Base-by-base conservation (phyloP, 2,888 invertebrate species). In the Dasypogon diadema region DNA sequence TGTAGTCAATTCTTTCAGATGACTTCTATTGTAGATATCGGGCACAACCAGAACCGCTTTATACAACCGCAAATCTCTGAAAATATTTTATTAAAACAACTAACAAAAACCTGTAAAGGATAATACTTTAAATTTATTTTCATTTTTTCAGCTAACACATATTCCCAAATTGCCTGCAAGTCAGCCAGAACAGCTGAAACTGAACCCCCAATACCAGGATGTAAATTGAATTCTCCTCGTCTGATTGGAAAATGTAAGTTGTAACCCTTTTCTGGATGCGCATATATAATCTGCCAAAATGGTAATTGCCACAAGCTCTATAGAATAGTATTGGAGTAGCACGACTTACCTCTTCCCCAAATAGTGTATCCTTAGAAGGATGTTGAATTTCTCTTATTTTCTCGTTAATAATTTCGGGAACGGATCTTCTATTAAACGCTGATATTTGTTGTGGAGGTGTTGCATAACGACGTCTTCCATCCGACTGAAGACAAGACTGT, bases 401-500 rank as follows among this genome's bases (percentile, higher is more conserved):
- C 2, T 89, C 87, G 6, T 87, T 88, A 0, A 89, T 86, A 54
- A 88, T 86, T 83, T 94, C 94, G 0, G 95, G 93, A 48, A 90
- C 87, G 0, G 94, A 92, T 77, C 93, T 88, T 51, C 93, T 89
- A 85, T 98, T 97, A 81, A 94, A 95, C 0, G 94, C 93, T 0
- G 95, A 92, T 70, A 96, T 93, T 87, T 96, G 95, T 81, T 96
- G 94, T 0, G 95, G 94, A 0, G 96, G 95, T 0, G 96, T 96
- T 0, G 95, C 95, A 80, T 95, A 87, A 26, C 94, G 87, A 75
- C 93, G 86, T 0, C 92, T 89, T 0, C 95, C 96, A 81, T 94
- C 93, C 0, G 94, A 93, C 83, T 94, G 94, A 68, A 95, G 88
- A 80, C 93, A 94, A 0, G 94, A 92, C 81, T 96, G 95, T n/a